These are phyloP conservation scores for Illadopsis cleaveri DNA, from an alignment of 2,113 vertebrate species.

Conservation along the genomic window DNA sequence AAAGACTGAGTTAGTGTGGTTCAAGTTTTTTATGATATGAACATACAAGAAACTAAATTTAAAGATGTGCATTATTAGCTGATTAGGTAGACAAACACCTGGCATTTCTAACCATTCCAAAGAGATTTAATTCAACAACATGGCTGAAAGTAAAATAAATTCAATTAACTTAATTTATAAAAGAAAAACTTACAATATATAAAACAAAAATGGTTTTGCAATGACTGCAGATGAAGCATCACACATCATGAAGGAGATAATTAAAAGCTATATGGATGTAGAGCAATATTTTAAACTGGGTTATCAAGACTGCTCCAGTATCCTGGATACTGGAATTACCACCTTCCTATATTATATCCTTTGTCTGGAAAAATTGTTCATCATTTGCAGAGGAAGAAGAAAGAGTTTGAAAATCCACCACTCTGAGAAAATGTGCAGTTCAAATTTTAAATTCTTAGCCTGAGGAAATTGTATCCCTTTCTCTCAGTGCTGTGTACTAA, in stretches of 20 bases:
- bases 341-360: neutral
- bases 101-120: neutral
- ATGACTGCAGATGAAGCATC: neutral
- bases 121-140: neutral
- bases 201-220: neutral
- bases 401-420: neutral
- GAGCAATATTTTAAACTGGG: neutral
- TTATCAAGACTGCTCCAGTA: neutral
- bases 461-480: neutral
- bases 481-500: neutral
- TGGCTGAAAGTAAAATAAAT: neutral
- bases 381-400: neutral
- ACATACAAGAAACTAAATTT: neutral
- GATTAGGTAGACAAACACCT: neutral
- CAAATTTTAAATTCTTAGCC: neutral
- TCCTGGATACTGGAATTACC: neutral
- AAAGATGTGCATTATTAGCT: neutral
- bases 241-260: neutral
- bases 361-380: neutral
- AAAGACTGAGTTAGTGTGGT: neutral
- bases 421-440: neutral
- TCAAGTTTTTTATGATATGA: neutral
- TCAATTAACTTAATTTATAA: neutral
- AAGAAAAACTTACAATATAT: neutral
- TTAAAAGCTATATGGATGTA: neutral